Evolutionary conservation across 2,797 vertebrate genomes (phyloP).

Genomic region (Alectoris magna): DNA sequence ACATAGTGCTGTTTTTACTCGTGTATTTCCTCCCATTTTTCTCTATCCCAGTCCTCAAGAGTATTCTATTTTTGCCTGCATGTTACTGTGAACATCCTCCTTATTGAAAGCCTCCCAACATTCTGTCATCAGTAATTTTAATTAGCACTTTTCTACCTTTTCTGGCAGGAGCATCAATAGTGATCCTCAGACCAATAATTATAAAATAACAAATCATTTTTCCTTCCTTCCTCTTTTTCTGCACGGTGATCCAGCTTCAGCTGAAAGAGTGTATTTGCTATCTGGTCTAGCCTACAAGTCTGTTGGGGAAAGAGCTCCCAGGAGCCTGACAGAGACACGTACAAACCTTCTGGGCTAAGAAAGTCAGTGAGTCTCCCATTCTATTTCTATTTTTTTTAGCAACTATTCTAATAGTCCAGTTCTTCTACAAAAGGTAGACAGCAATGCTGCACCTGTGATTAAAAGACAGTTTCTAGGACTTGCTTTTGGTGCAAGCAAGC

Average conservation of each 20-base stretch:
- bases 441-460: background rate
- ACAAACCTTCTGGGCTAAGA: background rate
- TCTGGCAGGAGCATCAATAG: slow-evolving; percentile 8
- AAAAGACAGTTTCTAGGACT: background rate
- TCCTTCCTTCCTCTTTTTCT: background rate
- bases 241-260: background rate
- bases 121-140: slow-evolving; percentile 27
- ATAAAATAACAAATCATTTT: slow-evolving; percentile 2
- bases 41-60: background rate
- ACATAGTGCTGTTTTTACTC: background rate
- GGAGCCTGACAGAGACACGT: background rate
- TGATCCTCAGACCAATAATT: background rate
- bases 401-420: background rate
- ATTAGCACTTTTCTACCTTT: slow-evolving; percentile 17
- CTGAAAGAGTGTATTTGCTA: background rate
- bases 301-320: background rate
- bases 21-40: slow-evolving; percentile 7
- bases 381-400: background rate
- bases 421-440: background rate
- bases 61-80: background rate
- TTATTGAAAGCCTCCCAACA: background rate
- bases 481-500: background rate
- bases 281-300: background rate
- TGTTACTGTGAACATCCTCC: background rate
- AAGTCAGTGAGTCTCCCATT: background rate